Evolutionary conservation across 2,888 invertebrate genomes (phyloP).

Genomic region (Epirrita christyi): DNA sequence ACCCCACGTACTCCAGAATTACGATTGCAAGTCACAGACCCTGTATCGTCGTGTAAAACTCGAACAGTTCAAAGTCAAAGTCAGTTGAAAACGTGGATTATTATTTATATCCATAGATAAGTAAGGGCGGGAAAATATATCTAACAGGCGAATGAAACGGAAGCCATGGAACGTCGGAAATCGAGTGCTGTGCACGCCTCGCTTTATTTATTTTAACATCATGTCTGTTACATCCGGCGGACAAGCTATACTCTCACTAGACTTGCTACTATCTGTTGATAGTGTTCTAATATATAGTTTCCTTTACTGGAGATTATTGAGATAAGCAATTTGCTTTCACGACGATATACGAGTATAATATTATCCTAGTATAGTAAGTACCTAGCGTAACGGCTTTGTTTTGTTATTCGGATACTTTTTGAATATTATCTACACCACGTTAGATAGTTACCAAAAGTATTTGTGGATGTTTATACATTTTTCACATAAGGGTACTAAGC

Average conservation of each 20-base stretch:
- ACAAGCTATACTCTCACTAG: conserved; percentile 46
- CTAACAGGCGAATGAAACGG: conserved; percentile 60
- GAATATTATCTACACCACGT: not conserved
- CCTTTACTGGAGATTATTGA: conserved; percentile 38
- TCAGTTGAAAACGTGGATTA: conserved; percentile 46
- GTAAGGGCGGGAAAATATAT: conserved; percentile 62
- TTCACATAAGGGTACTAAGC: no score
- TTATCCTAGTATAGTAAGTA: no score
- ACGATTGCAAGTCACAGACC: no score
- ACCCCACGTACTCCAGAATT: no score
- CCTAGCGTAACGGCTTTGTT: conserved; percentile 27
- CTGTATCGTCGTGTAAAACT: no score
- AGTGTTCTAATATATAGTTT: conserved; percentile 53
- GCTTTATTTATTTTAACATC: conserved; percentile 80
- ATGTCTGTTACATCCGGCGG: conserved; percentile 72
- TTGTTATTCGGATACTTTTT: conserved; percentile 31
- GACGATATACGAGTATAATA: conserved; percentile 16
- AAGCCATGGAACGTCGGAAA: conserved; percentile 71
- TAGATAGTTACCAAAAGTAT: no score
- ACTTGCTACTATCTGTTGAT: conserved; percentile 62
- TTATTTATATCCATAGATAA: conserved; percentile 60
- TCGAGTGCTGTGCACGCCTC: conserved; percentile 64
- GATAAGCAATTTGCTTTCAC: conserved; percentile 39
- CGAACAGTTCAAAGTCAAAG: no score
- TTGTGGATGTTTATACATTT: no score